Percentiles rank a stretch among this genome's conserved stretches.
Evolutionary conservation across 2,113 vertebrate species (phyloP).

Genomic region (Apteryx mantelli): DNA sequence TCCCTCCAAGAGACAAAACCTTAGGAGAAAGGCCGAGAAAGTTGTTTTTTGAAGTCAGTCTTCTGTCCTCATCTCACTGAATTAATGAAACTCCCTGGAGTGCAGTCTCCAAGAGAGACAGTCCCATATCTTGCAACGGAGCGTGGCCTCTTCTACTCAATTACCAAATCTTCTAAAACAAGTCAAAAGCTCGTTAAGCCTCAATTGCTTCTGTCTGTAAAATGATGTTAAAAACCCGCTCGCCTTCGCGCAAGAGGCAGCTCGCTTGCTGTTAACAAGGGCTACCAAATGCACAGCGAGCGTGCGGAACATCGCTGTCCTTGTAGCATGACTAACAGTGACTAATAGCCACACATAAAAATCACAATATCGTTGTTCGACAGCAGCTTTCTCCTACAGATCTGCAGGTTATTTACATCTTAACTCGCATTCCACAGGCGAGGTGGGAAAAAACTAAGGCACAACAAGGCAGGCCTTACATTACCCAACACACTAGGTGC

Average conservation of each 20-base stretch:
- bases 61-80: accelerated
- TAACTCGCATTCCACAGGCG: not conserved
- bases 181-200: not conserved
- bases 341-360: too few relatives aligned
- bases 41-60: not conserved
- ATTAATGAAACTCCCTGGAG: accelerated
- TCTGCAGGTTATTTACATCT: not conserved
- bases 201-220: not conserved
- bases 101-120: accelerated
- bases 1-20: slow-evolving; percentile 95
- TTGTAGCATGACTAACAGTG: too few relatives aligned
- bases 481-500: too few relatives aligned
- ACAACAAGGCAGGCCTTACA: not conserved
- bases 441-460: not conserved
- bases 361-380: too few relatives aligned
- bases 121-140: accelerated
- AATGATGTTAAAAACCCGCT: not conserved
- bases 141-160: accelerated
- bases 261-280: not conserved
- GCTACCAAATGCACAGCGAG: not conserved
- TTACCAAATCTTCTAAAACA: not conserved
- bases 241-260: too few relatives aligned
- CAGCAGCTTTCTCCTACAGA: not conserved
- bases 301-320: not conserved
- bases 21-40: slow-evolving; percentile 32